Base-by-base conservation (phyloP, 2,888 invertebrate genomes). In the Nephrotoma guestfalica region DNA sequence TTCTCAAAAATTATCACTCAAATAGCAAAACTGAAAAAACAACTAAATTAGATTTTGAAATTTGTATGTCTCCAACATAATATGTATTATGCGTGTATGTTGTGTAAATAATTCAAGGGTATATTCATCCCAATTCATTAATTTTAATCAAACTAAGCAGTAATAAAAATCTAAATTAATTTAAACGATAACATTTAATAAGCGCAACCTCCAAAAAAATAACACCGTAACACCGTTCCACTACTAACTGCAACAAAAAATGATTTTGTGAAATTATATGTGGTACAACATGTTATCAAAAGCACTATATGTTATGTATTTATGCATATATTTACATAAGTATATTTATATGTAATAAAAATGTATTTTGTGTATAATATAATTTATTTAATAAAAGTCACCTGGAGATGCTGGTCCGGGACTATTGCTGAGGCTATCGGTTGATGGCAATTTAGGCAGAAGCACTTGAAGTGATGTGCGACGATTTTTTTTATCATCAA, bases 371-470 rank as follows among this genome's bases (percentile, higher is more conserved):
- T 87, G 47, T 88, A 86, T 83, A 88, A 88, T 88, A 87, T 41
- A 87, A 88, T 84, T 86, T 30, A 30, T 30, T 30, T 30, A 30
- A 43, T 43, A 43, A 71, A 71, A 87, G 87, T 91, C 92, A 93
- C 93, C 93, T 91, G 93, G 93, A 89, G 93, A 93, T 89, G 92
- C 92, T 89, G 93, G 93, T 89, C 92, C 93, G 89, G 93, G 93
- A 90, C 93, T 93, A 90, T 93, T 93, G 91, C 92, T 93, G 89
- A 93, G 91, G 88, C 93, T 93, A 90, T 94, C 93, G 88, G 91
- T 92, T 88, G 93, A 93, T 88, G 93, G 92, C 89, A 93, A 91
- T 91, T 93, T 93, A 88, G 93, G 93, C 89, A 93, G 91, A 88
- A 93, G 90, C 88, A 92, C 92, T 90, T 92, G 92, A 88, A 92